Conservation (phyloP, 2,113 vertebrate species). For the Oreochromis niloticus region DNA sequence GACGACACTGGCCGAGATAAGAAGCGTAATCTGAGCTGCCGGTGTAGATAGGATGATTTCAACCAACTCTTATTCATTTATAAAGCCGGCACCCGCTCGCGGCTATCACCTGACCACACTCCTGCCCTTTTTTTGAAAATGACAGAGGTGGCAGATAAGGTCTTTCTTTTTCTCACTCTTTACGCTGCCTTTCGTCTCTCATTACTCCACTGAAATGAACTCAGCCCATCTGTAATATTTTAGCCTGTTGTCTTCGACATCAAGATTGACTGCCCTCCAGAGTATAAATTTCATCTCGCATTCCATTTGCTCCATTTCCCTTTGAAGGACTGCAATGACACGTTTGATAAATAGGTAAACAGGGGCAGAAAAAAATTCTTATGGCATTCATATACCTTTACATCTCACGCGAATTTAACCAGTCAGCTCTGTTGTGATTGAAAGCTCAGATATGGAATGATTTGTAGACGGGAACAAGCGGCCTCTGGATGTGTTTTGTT, state of each 20-base stretch:
- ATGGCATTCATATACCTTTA: neutral
- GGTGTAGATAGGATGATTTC: conserved; percentile 26
- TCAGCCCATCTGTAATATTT: conserved; percentile 38
- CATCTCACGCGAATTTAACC: neutral
- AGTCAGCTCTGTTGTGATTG: neutral
- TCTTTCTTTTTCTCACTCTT: neutral
- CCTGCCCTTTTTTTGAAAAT: conserved; percentile 19
- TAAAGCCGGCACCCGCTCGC: neutral
- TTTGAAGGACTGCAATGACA: conserved; percentile 10
- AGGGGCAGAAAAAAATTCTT: neutral
- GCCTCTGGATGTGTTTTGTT: conserved; percentile 47
- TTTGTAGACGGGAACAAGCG: conserved; percentile 17
- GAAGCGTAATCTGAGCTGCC: conserved; percentile 31
- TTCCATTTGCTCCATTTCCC: conserved; percentile 17
- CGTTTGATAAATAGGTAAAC: conserved; percentile 19
- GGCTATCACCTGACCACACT: conserved; percentile 23
- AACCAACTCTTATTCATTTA: conserved; percentile 24
- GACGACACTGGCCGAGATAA: conserved; percentile 22
- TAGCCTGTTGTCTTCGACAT: conserved; percentile 23
- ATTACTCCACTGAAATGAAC: conserved; percentile 39
- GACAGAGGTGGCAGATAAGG: conserved; percentile 7
- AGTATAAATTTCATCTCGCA: neutral
- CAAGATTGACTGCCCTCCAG: conserved; percentile 25
- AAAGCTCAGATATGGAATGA: conserved; percentile 24
- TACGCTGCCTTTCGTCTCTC: neutral